Conservation (phyloP, 2,888 invertebrate species). For the Meliscaeva auricollis region DNA sequence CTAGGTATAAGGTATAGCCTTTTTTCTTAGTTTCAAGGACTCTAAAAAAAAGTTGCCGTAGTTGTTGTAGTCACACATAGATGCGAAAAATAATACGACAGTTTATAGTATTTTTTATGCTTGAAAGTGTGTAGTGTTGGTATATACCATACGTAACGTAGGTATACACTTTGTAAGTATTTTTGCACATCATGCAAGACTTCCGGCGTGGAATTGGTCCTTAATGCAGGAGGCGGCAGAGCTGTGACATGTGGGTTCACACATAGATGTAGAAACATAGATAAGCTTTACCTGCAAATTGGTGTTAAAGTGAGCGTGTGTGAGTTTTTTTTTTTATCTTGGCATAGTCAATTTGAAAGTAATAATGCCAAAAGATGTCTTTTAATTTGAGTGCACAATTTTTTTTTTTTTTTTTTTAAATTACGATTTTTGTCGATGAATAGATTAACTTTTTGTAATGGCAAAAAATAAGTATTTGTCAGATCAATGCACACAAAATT, state of each 20-base stretch:
- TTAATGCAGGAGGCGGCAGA: slow-evolving; percentile 18
- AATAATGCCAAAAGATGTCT: slow-evolving; percentile 52
- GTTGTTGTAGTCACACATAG: slow-evolving; percentile 63
- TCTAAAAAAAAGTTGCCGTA: slow-evolving; percentile 42
- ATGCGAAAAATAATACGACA: slow-evolving; percentile 55
- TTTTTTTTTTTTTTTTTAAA: neutral
- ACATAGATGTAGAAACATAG: slow-evolving; percentile 1
- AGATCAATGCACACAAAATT: too few species aligned
- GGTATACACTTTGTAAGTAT: slow-evolving; percentile 12
- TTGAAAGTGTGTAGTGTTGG: slow-evolving; percentile 15
- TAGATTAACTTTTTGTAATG: neutral
- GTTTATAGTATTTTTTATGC: slow-evolving; percentile 39
- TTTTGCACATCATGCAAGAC: slow-evolving; percentile 47
- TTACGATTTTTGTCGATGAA: neutral
- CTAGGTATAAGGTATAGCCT: neutral
- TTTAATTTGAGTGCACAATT: slow-evolving; percentile 52
- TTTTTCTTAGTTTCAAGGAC: slow-evolving; percentile 67
- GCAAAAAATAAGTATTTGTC: neutral
- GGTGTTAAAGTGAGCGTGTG: slow-evolving; percentile 69
- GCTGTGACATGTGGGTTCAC: neutral
- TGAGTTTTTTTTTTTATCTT: slow-evolving; percentile 48
- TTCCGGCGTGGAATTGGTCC: slow-evolving; percentile 58
- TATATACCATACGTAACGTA: neutral
- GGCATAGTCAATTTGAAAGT: slow-evolving; percentile 67
- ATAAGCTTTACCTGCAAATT: slow-evolving; percentile 51